Evolutionary conservation across 2,113 vertebrate species (phyloP).

Genomic region (Epinephelus fuscoguttatus): DNA sequence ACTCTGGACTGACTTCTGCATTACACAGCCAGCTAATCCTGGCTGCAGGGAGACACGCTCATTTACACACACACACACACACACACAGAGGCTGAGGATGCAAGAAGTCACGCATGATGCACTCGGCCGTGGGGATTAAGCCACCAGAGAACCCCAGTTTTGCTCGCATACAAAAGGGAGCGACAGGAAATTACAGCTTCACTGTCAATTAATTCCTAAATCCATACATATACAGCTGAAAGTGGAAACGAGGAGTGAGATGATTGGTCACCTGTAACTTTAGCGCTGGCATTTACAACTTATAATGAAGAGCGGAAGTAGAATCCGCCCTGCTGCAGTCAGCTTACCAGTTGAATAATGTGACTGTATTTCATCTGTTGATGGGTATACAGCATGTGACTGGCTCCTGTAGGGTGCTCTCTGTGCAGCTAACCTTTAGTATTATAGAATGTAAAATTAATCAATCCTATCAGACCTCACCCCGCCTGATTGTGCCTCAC

Average conservation of each 20-base stretch:
- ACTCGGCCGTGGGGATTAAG: slow-evolving; percentile 32
- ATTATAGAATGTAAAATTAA: slow-evolving; percentile 11
- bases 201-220: slow-evolving; percentile 35
- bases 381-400: not conserved
- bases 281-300: slow-evolving; percentile 59
- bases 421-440: slow-evolving; percentile 28
- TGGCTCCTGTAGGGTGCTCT: not conserved
- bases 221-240: not conserved
- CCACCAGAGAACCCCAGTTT: slow-evolving; percentile 37
- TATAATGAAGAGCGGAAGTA: slow-evolving; percentile 47
- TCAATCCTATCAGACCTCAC: slow-evolving; percentile 10
- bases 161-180: slow-evolving; percentile 4
- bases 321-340: slow-evolving; percentile 29
- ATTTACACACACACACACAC: slow-evolving; percentile 32
- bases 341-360: slow-evolving; percentile 34
- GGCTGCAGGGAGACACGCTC: slow-evolving; percentile 43
- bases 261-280: slow-evolving; percentile 38
- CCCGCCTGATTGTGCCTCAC: not conserved
- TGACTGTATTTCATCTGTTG: slow-evolving; percentile 33
- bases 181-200: slow-evolving; percentile 43
- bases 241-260: slow-evolving; percentile 28
- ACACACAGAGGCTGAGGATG: slow-evolving; percentile 7
- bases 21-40: slow-evolving; percentile 47
- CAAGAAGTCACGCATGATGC: slow-evolving; percentile 47
- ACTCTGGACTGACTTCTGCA: slow-evolving; percentile 45